Conservation (phyloP, 2,888 invertebrate species). For the Agriotes lineatus region DNA sequence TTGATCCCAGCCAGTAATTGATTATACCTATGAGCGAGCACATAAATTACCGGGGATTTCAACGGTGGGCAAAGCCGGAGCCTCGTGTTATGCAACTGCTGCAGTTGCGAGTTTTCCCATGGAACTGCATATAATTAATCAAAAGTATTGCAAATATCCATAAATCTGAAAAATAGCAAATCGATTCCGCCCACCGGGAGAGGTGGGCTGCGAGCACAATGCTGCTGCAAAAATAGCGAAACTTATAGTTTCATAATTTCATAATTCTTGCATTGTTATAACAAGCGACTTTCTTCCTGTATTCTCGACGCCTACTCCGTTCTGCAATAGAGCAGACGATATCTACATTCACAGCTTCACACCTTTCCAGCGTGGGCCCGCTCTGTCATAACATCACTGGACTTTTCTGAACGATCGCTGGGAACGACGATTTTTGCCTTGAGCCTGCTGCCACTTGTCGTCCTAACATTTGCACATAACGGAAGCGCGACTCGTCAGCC, state of each 20-base stretch:
- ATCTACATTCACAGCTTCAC: conserved; percentile 52
- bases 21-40: too few species aligned
- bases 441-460: conserved; percentile 1
- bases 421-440: too few species aligned
- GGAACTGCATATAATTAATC: conserved; percentile 33
- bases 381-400: conserved; percentile 36
- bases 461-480: conserved; percentile 7
- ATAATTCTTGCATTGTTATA: conserved; percentile 59
- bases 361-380: conserved; percentile 49
- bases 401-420: conserved; percentile 36
- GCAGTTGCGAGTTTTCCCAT: conserved; percentile 32
- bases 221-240: conserved; percentile 52
- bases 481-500: conserved; percentile 22
- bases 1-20: too few species aligned
- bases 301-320: conserved; percentile 55
- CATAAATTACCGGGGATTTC: conserved; percentile 11
- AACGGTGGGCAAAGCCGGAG: conserved; percentile 2
- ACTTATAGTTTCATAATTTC: conserved; percentile 59
- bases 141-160: conserved; percentile 38
- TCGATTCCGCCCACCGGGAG: conserved; percentile 37
- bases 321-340: conserved; percentile 52
- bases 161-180: conserved; percentile 40
- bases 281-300: conserved; percentile 56
- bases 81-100: conserved; percentile 1
- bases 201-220: conserved; percentile 37